Evolutionary conservation across 2,113 vertebrate species (phyloP).

Genomic region (Glaucomys volans): DNA sequence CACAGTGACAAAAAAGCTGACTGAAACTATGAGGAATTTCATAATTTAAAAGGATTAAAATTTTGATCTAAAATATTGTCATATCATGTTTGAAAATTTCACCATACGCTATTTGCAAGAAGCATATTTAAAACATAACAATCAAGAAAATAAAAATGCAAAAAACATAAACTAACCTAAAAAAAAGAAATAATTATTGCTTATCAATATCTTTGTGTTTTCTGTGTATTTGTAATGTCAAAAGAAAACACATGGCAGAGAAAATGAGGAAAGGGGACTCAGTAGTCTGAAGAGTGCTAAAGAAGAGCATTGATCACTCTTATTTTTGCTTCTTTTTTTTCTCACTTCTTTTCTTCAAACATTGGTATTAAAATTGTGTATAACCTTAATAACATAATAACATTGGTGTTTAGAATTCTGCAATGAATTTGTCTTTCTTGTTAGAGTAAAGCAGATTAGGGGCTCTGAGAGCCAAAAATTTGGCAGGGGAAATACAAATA

Average conservation of each 20-base stretch:
- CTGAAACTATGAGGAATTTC: too few relatives aligned
- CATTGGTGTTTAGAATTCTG: background rate
- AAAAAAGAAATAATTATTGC: background rate
- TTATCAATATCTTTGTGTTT: background rate
- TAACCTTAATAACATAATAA: background rate
- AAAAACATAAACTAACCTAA: too few relatives aligned
- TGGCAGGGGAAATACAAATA: background rate
- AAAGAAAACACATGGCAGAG: background rate
- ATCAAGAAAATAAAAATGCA: too few relatives aligned
- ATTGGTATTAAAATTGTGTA: background rate
- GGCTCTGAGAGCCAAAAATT: rapidly evolving
- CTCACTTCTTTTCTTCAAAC: background rate
- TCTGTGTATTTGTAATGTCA: background rate
- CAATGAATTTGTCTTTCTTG: background rate
- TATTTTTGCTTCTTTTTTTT: background rate
- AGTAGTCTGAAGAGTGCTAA: background rate
- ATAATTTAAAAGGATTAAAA: too few relatives aligned
- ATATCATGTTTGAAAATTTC: too few relatives aligned
- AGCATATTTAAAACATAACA: too few relatives aligned
- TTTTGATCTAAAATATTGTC: too few relatives aligned
- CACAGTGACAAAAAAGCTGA: too few relatives aligned
- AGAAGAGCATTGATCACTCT: too few relatives aligned
- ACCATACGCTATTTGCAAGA: too few relatives aligned
- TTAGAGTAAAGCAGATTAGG: background rate
- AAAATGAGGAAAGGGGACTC: background rate